Base-by-base conservation (phyloP, 1,140 invertebrate genomes). In the Chrysomallon squamiferum region DNA sequence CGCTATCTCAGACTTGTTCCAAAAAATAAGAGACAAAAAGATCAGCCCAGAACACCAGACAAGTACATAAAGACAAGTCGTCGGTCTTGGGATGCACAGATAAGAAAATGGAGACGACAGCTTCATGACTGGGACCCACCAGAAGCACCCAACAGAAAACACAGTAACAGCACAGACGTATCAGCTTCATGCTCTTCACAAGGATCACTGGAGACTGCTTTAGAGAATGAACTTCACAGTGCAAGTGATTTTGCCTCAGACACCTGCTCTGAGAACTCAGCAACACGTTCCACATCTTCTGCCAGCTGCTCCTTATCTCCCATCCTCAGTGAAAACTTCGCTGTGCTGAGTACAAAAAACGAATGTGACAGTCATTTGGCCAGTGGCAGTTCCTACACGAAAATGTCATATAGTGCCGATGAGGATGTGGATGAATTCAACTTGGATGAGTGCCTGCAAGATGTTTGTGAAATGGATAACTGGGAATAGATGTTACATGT, bases 41-140 rank as follows among this genome's bases (percentile, higher is more conserved):
- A 90, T 18, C 90, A 96, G 87, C 95, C 95, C 18, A 89, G 88
- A 75, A 97, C 95, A 20, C 95, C 95, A 1, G 91, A 94, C 69
- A 96, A 95, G 82, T 88, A 90, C 83, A 78, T 89, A 41, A 95
- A 95, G 82, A 95, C 95, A 84, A 95, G 93, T 77, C 88, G 95
- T 52, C 87, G 95, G 75, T 94, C 92, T 9, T 97, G 94, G 91
- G 95, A 97, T 83, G 91, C 90, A 15, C 87, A 95, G 70, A 90
- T 98, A 0, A 92, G 91, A 84, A 88, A 92, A 54, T 97, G 95
- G 95, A 88, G 94, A 47, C 90, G 92, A 77, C 88, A 92, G 71
- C 85, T 97, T 29, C 95, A 97, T 81, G 86, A 88, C 68, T 97
- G 90, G 89, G 94, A 96, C 86, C 88, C 90, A 59, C 64, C 67